Percentiles rank a stretch among this genome's conserved stretches.
Conservation (phyloP, 2,797 vertebrate genomes). For the Sciurus carolinensis region DNA sequence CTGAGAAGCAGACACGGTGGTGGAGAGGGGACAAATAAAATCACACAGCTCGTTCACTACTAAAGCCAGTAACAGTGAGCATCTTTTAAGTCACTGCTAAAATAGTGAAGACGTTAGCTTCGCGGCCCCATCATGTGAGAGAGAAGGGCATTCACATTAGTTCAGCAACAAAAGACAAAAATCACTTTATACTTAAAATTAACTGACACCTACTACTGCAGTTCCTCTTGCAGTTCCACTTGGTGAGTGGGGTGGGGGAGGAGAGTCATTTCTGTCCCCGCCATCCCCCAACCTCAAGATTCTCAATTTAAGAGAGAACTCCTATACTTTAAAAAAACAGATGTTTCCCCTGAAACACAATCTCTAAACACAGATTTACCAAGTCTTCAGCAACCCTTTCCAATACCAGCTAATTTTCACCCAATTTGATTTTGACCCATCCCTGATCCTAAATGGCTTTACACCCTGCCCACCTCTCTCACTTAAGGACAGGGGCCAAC, state of each 20-base stretch:
- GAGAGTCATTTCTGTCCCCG: not conserved
- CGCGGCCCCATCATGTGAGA: not conserved
- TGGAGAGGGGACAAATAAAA: not conserved
- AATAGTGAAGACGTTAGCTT: not conserved
- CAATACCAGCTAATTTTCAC: not conserved
- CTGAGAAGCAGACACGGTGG: not conserved
- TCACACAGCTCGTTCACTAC: not conserved
- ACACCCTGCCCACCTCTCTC: not conserved
- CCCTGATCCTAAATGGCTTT: not conserved
- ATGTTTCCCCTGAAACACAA: not conserved
- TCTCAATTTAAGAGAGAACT: not conserved
- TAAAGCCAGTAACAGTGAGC: not conserved
- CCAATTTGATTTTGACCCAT: not conserved
- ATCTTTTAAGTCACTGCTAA: not conserved
- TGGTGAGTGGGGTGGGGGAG: not conserved
- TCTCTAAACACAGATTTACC: not conserved
- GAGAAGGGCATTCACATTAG: not conserved
- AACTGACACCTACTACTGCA: not conserved
- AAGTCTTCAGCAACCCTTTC: slow-evolving; percentile 26
- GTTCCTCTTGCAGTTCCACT: not conserved
- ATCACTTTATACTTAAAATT: not conserved
- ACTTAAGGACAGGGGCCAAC: not conserved
- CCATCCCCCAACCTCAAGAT: not conserved
- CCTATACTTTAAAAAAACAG: not conserved
- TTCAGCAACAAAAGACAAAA: not conserved